These are phyloP conservation scores for Haliclona indistincta DNA, from an alignment of 37 sponge, comb jelly and placozoan genomes.

Conservation along the genomic window DNA sequence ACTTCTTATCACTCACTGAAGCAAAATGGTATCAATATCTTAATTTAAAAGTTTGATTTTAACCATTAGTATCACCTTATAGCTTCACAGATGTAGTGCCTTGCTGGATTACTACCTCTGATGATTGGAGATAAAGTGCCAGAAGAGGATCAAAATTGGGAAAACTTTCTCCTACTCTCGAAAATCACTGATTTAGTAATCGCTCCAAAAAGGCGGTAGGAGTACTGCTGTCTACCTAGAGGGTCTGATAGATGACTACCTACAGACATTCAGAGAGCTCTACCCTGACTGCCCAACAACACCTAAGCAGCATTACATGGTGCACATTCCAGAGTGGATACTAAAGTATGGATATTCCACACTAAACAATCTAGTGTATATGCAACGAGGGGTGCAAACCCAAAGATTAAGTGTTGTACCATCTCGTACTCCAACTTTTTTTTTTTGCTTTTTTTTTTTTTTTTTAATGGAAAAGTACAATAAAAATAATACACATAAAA, in stretches of 20 bases:
- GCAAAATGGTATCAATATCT: too few species aligned
- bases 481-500: too few species aligned
- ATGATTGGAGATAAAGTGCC: constrained; percentile 53
- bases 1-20: too few species aligned
- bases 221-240: constrained; percentile 28
- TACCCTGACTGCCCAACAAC: constrained; percentile 1
- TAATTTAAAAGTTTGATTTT: too few species aligned
- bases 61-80: too few species aligned
- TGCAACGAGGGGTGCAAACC: too few species aligned
- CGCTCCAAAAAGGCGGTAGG: constrained; percentile 38
- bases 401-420: too few species aligned
- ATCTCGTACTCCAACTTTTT: too few species aligned
- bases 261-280: constrained; percentile 2
- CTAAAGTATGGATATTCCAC: neutral
- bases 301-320: constrained; percentile 1
- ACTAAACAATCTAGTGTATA: too few species aligned
- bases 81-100: constrained; percentile 76
- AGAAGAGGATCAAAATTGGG: constrained; percentile 43
- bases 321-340: constrained; percentile 8
- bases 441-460: too few species aligned
- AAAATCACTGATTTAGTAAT: constrained; percentile 59
- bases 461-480: too few species aligned
- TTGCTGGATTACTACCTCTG: constrained; percentile 56
- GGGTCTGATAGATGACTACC: constrained; percentile 25
- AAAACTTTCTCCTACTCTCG: constrained; percentile 42